Evolutionary conservation across 2,888 invertebrate genomes (phyloP).

Genomic region (Dysmachus trigonus): DNA sequence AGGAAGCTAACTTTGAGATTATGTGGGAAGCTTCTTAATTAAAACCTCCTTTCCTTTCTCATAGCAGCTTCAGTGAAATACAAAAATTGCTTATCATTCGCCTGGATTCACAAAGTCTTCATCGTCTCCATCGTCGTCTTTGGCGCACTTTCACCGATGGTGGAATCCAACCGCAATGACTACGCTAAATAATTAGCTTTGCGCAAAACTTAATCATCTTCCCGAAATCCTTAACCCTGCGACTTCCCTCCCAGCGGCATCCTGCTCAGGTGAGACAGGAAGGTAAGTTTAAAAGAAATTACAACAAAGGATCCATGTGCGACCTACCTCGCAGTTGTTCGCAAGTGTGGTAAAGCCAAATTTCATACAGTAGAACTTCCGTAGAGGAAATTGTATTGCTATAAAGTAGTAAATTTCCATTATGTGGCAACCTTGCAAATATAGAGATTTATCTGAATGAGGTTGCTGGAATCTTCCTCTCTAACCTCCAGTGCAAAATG

Average conservation of each 20-base stretch:
- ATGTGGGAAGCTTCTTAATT: not conserved
- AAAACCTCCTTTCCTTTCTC: not conserved
- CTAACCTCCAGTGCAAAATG: not conserved
- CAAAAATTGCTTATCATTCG: not conserved
- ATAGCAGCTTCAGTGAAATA: not conserved
- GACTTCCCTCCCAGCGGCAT: not conserved
- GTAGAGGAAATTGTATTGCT: slow-evolving; percentile 2
- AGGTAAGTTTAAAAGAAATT: not conserved
- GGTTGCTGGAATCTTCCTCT: not conserved
- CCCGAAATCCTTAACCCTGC: not conserved
- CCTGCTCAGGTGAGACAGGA: not conserved
- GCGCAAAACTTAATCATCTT: not conserved
- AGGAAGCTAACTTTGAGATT: not conserved
- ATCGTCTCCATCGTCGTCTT: not conserved
- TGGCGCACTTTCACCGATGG: not conserved
- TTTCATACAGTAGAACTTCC: not conserved
- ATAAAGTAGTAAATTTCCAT: slow-evolving; percentile 2
- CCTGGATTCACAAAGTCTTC: not conserved
- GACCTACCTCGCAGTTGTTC: not conserved
- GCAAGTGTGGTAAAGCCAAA: not conserved
- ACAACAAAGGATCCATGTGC: not conserved
- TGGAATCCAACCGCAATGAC: not conserved
- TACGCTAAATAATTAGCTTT: not conserved
- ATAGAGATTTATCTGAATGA: slow-evolving; percentile 3
- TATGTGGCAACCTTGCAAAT: not conserved